These are phyloP conservation scores for Hyla sarda DNA, from an alignment of 2,113 vertebrate species.

Conservation along the genomic window DNA sequence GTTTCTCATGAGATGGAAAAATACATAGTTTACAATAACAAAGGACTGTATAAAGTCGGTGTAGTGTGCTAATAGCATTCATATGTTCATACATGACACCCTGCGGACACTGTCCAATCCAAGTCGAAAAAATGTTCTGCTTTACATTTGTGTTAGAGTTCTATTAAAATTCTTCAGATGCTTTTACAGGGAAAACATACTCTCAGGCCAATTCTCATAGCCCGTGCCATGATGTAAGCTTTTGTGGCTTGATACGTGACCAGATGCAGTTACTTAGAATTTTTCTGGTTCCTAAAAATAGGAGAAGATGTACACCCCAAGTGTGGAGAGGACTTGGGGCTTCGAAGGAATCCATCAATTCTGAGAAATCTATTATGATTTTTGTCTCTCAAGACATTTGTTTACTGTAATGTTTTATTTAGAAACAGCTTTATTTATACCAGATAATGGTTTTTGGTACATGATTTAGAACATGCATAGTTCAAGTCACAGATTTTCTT, in stretches of 20 bases:
- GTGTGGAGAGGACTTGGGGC: background rate
- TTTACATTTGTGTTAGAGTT: slow-evolving; percentile 33
- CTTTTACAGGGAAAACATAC: slow-evolving; percentile 37
- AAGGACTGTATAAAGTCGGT: background rate
- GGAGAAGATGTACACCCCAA: slow-evolving; percentile 19
- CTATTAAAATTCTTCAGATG: slow-evolving; percentile 52
- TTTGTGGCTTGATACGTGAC: slow-evolving; percentile 46
- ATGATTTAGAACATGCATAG: background rate
- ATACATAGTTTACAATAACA: background rate
- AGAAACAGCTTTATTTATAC: slow-evolving; percentile 31
- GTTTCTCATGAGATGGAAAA: background rate
- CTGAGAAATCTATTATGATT: background rate
- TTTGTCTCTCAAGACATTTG: slow-evolving; percentile 13
- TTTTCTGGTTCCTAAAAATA: slow-evolving; percentile 53
- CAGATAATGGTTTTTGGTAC: background rate
- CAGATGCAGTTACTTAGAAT: slow-evolving; percentile 49
- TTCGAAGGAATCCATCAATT: background rate
- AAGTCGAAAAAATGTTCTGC: slow-evolving; percentile 16
- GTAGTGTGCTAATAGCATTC: background rate
- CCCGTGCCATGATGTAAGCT: slow-evolving; percentile 36
- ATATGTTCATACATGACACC: slow-evolving; percentile 17
- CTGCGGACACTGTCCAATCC: background rate
- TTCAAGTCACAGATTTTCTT: no score
- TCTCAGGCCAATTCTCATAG: slow-evolving; percentile 45
- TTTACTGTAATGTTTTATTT: slow-evolving; percentile 39